Conservation (phyloP, 92 coral and sea anemone species). For the Epizoanthus ramosus region DNA sequence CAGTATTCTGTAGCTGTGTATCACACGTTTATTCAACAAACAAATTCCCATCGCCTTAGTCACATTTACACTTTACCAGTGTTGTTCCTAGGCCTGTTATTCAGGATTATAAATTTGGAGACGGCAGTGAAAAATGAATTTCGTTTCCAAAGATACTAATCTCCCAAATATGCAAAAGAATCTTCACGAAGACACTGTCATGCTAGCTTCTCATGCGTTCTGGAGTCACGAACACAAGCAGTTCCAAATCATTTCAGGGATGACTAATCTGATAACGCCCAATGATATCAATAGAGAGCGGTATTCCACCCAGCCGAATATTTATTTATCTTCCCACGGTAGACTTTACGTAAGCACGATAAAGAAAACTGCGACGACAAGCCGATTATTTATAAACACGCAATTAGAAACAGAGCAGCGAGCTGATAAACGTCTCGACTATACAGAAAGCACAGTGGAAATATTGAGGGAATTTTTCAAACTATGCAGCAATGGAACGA, state of each 20-base stretch:
- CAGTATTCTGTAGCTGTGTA: too few relatives aligned
- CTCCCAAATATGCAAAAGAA: too few relatives aligned
- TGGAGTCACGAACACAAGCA: background rate
- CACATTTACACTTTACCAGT: too few relatives aligned
- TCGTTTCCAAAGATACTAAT: too few relatives aligned
- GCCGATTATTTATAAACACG: background rate
- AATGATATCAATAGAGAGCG: background rate
- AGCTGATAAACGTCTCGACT: background rate
- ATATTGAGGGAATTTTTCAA: background rate
- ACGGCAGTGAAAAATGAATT: too few relatives aligned
- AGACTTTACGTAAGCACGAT: too few relatives aligned
- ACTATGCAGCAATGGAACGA: background rate
- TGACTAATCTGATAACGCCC: background rate
- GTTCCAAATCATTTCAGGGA: background rate
- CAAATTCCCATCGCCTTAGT: too few relatives aligned
- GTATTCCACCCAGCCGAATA: background rate
- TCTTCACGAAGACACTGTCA: too few relatives aligned
- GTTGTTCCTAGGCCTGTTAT: too few relatives aligned
- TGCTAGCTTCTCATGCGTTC: background rate
- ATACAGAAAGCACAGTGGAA: background rate
- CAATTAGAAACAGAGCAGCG: background rate
- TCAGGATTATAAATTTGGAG: too few relatives aligned
- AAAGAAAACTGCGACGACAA: background rate
- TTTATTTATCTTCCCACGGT: background rate
- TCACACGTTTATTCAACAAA: too few relatives aligned